phyloP scores from a whole-genome alignment of 2,113 vertebrate species.

The Cebidichthys violaceus region DNA sequence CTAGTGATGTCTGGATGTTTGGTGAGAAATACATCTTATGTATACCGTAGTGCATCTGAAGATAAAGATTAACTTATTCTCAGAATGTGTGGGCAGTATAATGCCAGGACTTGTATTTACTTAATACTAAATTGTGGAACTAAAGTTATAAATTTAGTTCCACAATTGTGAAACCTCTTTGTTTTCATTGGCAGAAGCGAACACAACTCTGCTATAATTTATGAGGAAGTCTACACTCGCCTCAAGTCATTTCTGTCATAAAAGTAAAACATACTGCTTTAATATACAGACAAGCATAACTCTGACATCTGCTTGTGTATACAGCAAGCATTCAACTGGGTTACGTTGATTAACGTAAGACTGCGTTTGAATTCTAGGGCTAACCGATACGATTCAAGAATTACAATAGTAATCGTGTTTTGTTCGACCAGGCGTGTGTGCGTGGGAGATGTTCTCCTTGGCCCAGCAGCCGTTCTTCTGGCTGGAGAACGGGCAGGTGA shows the following conservation, averaged over 20 bases:
- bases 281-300: background rate
- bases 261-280: background rate
- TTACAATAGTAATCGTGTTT: background rate
- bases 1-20: constrained; percentile 98
- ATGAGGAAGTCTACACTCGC: background rate
- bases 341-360: background rate
- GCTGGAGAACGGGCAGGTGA: constrained; percentile 97
- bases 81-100: background rate
- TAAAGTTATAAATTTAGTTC: background rate
- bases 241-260: background rate
- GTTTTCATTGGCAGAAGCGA: background rate
- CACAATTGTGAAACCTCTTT: background rate
- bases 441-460: constrained; percentile 97
- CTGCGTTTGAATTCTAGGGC: too few species aligned
- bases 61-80: background rate
- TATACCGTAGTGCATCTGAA: background rate
- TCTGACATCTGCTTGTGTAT: background rate
- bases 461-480: constrained; percentile 98
- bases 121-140: background rate
- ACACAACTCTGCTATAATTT: background rate
- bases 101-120: background rate
- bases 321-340: background rate
- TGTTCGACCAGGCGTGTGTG: constrained; percentile 89
- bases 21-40: constrained; percentile 80
- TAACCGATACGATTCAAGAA: background rate